Evolutionary conservation across 1,140 invertebrate species (phyloP).

Genomic region (Pygmarrhopalites habei): DNA sequence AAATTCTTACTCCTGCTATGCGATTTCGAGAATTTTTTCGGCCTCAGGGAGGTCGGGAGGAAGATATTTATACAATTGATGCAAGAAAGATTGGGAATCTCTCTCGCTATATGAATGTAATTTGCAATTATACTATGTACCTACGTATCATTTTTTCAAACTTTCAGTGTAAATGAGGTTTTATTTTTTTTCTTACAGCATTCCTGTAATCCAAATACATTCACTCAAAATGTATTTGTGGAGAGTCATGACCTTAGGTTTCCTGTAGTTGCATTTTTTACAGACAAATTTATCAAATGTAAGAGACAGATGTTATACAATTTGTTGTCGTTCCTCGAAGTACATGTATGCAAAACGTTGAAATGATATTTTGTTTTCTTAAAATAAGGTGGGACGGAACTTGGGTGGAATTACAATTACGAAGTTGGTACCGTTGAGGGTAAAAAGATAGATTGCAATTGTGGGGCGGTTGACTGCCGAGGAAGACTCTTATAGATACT

Average conservation of each 20-base stretch:
- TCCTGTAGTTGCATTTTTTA: conserved; percentile 4
- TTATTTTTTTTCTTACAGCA: conserved; percentile 2
- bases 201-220: conserved; percentile 9
- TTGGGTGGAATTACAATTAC: not conserved
- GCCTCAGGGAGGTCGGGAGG: not conserved
- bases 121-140: not conserved
- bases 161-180: not conserved
- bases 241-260: no score
- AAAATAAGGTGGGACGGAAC: not conserved
- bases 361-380: not conserved
- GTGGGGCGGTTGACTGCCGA: not conserved
- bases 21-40: not conserved
- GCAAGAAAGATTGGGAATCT: conserved; percentile 8
- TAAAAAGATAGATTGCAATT: not conserved
- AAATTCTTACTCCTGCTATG: not conserved
- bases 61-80: not conserved
- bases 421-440: not conserved
- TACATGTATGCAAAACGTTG: not conserved
- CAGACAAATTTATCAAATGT: not conserved
- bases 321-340: not conserved
- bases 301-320: not conserved
- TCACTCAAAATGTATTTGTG: not conserved
- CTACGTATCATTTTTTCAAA: not conserved
- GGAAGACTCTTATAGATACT: not conserved
- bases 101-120: conserved; percentile 3